These are phyloP conservation scores for Bombus sylvicola DNA, from an alignment of 1,140 invertebrate species.

Conservation along the genomic window DNA sequence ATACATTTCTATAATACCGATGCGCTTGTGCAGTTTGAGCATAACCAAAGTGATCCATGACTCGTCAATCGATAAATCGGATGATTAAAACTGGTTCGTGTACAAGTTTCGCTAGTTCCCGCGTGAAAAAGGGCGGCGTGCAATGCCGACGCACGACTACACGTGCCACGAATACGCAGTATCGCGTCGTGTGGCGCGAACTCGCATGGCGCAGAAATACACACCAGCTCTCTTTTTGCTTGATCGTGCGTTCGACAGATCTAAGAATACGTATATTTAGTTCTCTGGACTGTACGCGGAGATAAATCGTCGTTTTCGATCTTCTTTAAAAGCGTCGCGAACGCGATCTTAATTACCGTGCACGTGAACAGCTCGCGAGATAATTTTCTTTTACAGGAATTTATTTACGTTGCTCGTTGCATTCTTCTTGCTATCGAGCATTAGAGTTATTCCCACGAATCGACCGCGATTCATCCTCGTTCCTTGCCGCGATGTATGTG, in stretches of 20 bases:
- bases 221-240: not conserved
- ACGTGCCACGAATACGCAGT: conserved; percentile 13
- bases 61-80: not conserved
- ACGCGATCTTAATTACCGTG: not conserved
- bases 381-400: conserved; percentile 13
- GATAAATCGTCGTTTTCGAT: too few relatives aligned
- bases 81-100: not conserved
- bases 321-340: too few relatives aligned
- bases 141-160: not conserved
- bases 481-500: not conserved
- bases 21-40: not conserved
- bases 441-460: not conserved
- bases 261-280: not conserved
- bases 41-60: not conserved
- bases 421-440: not conserved
- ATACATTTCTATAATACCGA: not conserved
- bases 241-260: not conserved
- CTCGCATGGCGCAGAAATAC: not conserved
- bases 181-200: conserved; percentile 1
- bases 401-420: not conserved
- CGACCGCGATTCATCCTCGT: not conserved
- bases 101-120: not conserved
- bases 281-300: not conserved
- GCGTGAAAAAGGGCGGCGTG: conserved; percentile 25
- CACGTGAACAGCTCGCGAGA: too few relatives aligned